Evolutionary conservation across 2,797 vertebrate genomes (phyloP), one percentile per base, ranked within the genome.

Genomic region (Graptemys geographica): DNA sequence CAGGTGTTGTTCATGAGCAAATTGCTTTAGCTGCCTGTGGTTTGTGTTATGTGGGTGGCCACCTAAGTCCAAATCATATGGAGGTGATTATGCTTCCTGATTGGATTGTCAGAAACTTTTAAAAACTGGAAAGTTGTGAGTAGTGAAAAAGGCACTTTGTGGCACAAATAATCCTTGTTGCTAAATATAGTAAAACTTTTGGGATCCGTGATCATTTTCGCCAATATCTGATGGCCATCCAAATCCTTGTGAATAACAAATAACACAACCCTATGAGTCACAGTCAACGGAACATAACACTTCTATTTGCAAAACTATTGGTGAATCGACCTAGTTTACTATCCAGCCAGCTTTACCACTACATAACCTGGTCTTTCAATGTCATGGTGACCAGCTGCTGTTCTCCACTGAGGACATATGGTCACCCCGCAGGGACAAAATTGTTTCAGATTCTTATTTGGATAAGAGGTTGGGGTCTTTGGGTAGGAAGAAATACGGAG

Each of bases 361-460:
- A 51, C 25, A 56, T 53, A 79, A 33, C 18, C 23, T 69, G 87
- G 51, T 4, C 59, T 51, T 53, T 51, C 57, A 83, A 57, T 93
- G 92, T 93, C 92, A 90, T 52, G 41, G 78, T 93, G 87, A 93
- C 87, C 87, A 31, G 5, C 81, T 69, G 15, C 51, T 59, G 51
- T 86, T 89, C 80, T 31, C 27, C 49, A 79, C 41, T 31, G 86
- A 86, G 72, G 44, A 65, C 56, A 82, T 79, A 49, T 72, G 87
- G 49, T 47, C 57, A 44, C 44, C 78, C 52, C 53, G 10, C 55
- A 79, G 25, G 51, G 49, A 52, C 72, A 57, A 69, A 57, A 86
- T 62, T 69, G n/a, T 86, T 79, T 23, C 57, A 93, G 31, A 80
- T 33, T 47, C 59, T 41, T 57, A 8, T 59, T 78, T 47, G 81